These are phyloP conservation scores for Bombus ignitus DNA, from an alignment of 1,140 invertebrate species.

Conservation along the genomic window DNA sequence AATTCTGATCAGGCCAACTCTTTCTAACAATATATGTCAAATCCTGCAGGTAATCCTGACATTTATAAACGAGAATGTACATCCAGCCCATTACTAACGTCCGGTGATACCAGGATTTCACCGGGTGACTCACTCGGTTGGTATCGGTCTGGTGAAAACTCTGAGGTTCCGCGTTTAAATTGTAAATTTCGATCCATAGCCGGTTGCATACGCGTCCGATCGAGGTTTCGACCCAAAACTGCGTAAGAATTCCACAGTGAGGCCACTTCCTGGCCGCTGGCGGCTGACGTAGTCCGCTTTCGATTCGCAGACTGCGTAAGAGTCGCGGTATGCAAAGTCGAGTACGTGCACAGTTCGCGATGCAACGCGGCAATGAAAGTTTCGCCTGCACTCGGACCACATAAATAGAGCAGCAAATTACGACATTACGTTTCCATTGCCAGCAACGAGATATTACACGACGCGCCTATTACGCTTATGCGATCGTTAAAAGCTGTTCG, in stretches of 20 bases:
- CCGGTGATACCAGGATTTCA: slow-evolving; percentile 60
- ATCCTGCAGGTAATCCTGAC: not conserved
- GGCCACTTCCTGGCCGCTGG: slow-evolving; percentile 9
- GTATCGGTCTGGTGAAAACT: slow-evolving; percentile 69
- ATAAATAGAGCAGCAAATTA: slow-evolving; percentile 57
- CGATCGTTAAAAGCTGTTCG: slow-evolving; percentile 4
- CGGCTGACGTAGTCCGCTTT: slow-evolving; percentile 14
- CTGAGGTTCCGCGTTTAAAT: slow-evolving; percentile 72
- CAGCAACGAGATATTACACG: slow-evolving; percentile 57
- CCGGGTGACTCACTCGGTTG: slow-evolving; percentile 63
- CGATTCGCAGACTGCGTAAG: slow-evolving; percentile 8
- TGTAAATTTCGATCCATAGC: slow-evolving; percentile 71
- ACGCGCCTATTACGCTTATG: slow-evolving; percentile 40
- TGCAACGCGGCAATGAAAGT: slow-evolving; percentile 35
- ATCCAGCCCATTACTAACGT: slow-evolving; percentile 1
- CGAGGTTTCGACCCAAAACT: slow-evolving; percentile 64
- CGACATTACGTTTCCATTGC: slow-evolving; percentile 55
- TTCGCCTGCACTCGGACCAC: slow-evolving; percentile 4
- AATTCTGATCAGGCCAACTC: too few species aligned
- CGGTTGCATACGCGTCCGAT: slow-evolving; percentile 55
- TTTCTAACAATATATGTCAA: not conserved
- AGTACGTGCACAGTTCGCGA: not conserved
- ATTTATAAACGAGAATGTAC: not conserved
- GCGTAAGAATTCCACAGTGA: slow-evolving; percentile 19
- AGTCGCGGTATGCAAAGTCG: not conserved